These are phyloP conservation scores for Thinocorus orbignyianus DNA, from an alignment of 2,113 vertebrate genomes.

Conservation along the genomic window DNA sequence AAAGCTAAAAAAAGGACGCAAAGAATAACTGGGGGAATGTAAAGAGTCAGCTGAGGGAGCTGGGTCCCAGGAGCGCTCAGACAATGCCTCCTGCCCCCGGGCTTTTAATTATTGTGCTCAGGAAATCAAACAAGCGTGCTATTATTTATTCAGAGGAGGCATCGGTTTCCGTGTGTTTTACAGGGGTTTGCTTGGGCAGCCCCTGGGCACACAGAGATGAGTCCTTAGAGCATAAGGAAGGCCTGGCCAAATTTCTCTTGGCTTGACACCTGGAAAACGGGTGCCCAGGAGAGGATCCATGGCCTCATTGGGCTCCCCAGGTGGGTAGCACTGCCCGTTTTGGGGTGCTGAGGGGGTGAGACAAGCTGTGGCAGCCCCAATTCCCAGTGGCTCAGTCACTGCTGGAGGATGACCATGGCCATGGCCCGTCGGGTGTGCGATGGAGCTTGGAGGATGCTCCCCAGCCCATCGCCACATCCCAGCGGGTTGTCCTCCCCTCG, in stretches of 20 bases:
- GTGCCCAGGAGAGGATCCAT: accelerated
- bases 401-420: background rate
- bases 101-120: conserved; percentile 57
- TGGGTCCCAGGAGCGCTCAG: conserved; percentile 30
- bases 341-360: background rate
- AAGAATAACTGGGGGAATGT: conserved; percentile 44
- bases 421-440: accelerated
- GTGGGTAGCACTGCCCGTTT: background rate
- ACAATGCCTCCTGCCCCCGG: conserved; percentile 47
- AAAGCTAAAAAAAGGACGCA: background rate
- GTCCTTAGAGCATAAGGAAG: background rate
- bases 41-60: conserved; percentile 59
- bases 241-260: background rate
- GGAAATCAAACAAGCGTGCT: conserved; percentile 63
- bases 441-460: background rate
- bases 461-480: background rate
- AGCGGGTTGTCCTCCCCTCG: background rate
- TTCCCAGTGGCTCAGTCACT: accelerated
- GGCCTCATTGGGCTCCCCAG: background rate
- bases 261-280: background rate
- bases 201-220: background rate
- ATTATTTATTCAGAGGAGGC: conserved; percentile 53
- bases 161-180: conserved; percentile 27
- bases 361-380: background rate
- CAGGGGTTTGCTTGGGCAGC: background rate